Evolutionary conservation across 2,113 vertebrate genomes (phyloP).

Genomic region (Erythrolamprus reginae): DNA sequence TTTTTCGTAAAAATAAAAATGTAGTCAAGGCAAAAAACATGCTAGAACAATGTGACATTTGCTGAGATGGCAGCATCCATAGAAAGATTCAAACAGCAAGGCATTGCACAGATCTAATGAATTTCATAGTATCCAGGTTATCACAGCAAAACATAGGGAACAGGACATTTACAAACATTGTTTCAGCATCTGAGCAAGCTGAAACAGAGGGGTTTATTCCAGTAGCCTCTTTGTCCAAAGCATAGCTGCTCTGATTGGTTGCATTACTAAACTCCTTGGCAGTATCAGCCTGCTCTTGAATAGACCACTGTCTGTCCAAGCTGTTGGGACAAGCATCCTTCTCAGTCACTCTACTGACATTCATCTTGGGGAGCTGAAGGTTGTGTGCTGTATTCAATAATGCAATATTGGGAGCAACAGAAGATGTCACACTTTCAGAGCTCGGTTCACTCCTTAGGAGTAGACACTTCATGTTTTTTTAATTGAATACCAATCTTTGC

Average conservation of each 20-base stretch:
- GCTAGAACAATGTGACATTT: neutral
- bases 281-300: neutral
- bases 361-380: neutral
- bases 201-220: neutral
- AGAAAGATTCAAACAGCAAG: neutral
- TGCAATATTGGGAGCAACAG: neutral
- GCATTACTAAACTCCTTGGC: neutral
- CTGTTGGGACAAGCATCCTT: neutral
- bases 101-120: neutral
- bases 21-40: neutral
- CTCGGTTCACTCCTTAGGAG: neutral
- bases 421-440: neutral
- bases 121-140: neutral
- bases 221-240: neutral
- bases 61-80: neutral
- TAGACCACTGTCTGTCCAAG: neutral
- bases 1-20: too few relatives aligned
- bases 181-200: neutral
- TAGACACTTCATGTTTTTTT: neutral
- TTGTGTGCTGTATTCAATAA: neutral
- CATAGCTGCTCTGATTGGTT: neutral
- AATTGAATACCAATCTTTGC: neutral
- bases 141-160: neutral
- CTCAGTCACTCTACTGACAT: neutral
- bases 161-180: neutral